Conservation (phyloP, 2,888 invertebrate species). For the Apamea anceps region DNA sequence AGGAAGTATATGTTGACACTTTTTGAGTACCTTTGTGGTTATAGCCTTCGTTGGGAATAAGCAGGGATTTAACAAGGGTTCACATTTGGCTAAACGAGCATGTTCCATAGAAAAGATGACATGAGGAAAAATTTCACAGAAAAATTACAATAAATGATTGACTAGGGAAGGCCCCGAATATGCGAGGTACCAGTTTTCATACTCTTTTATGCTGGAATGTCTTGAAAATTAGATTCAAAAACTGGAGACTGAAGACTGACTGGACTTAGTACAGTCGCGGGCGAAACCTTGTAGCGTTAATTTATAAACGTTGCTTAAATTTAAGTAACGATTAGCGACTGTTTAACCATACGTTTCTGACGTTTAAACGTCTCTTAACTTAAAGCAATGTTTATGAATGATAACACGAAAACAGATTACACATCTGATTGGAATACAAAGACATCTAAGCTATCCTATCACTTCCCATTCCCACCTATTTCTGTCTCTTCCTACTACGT, state of each 20-base stretch:
- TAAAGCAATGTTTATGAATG: too few relatives aligned
- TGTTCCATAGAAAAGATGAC: neutral
- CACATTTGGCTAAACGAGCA: neutral
- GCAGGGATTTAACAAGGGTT: neutral
- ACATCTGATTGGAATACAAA: slow-evolving; percentile 21
- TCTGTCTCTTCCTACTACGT: slow-evolving; percentile 39
- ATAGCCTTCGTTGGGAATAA: neutral
- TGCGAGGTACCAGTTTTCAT: neutral
- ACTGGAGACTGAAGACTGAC: too few relatives aligned
- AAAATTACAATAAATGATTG: neutral
- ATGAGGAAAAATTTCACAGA: neutral
- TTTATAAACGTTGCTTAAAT: too few relatives aligned
- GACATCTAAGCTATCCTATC: slow-evolving; percentile 15
- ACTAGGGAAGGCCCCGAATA: neutral
- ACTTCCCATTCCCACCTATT: slow-evolving; percentile 29
- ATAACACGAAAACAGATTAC: neutral
- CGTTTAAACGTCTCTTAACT: too few relatives aligned
- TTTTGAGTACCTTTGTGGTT: slow-evolving; percentile 22
- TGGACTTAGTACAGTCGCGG: neutral
- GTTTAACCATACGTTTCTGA: too few relatives aligned
- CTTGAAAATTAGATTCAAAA: neutral
- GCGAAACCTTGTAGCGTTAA: neutral
- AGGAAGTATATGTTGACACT: slow-evolving; percentile 2
- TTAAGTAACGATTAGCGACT: too few relatives aligned
- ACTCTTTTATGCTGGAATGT: neutral